Evolutionary conservation across 2,888 invertebrate species (phyloP), one percentile per base, ranked within the genome.

Genomic region (Leptinotarsa peninsularis): DNA sequence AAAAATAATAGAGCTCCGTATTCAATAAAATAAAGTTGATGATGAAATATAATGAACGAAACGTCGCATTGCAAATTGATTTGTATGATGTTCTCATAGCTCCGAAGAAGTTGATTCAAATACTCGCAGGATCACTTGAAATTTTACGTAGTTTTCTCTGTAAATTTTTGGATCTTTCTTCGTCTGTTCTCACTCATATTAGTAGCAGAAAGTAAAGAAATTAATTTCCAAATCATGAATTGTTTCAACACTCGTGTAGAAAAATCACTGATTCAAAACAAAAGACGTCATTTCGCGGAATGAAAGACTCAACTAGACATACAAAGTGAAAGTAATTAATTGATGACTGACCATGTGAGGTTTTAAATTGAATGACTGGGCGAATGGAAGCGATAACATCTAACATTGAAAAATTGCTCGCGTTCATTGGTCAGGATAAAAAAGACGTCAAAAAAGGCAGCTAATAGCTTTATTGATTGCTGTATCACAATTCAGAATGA

Each of bases 291-390:
- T 10, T 27, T 14, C n/a, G n/a, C 15, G 63, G n/a, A 33, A 63
- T 63, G 10, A 43, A 43, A 63, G 63, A 58, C 33, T n/a, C 15
- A 66, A 54, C 56, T 66, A 72, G 68, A 72, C 68, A 52, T 60
- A 3, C 52, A 67, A 68, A 72, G 56, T 72, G 68, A 68, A 72
- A 69, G 73, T 73, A 73, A 75, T 75, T 72, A 75, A 56, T 56
- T 75, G 72, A 75, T 72, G 72, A 69, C 27, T 67, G 74, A 27
- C 72, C 69, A 69, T 72, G 67, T 68, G 23, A 33, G 52, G 72
- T 68, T 50, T 50, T 21, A 69, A 69, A 70, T 70, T 23, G 70
- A 58, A 33, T 18, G 49, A 71, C n/a, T 54, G 33, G 23, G 23
- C 23, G 58, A 58, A 21, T 58, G 15, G 13, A 23, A 58, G 17